These are phyloP conservation scores for Amblyteles armatorius DNA, from an alignment of 2,888 invertebrate genomes.

Conservation along the genomic window DNA sequence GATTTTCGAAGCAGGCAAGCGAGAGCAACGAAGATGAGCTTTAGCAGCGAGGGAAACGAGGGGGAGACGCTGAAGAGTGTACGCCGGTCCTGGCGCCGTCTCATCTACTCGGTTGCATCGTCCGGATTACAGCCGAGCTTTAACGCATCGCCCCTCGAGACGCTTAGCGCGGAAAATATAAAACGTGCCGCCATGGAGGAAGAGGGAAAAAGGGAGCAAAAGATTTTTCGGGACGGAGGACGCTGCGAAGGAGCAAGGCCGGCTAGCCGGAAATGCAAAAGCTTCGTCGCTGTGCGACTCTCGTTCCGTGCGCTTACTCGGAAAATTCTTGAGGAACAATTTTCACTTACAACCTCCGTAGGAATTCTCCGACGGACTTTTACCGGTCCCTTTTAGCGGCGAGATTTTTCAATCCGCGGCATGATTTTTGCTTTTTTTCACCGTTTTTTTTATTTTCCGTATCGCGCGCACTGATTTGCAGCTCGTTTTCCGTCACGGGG, in stretches of 20 bases:
- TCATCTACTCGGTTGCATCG: constrained; percentile 81
- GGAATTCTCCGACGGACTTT: constrained; percentile 34
- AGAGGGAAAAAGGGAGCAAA: neutral
- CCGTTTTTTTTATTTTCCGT: neutral
- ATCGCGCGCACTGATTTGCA: neutral
- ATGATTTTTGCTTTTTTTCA: neutral
- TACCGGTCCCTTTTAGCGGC: constrained; percentile 14
- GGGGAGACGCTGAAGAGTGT: neutral
- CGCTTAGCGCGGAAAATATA: constrained; percentile 76
- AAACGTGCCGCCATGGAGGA: constrained; percentile 68
- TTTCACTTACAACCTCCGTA: constrained; percentile 52
- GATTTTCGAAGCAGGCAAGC: neutral
- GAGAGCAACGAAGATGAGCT: constrained; percentile 28
- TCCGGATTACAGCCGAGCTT: constrained; percentile 78
- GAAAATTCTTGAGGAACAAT: constrained; percentile 58
- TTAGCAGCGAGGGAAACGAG: neutral
- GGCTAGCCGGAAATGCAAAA: constrained; percentile 39
- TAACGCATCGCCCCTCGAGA: constrained; percentile 78
- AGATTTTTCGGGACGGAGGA: constrained; percentile 7
- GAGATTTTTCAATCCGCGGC: constrained; percentile 20
- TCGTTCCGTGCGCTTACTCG: constrained; percentile 17
- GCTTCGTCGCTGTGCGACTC: constrained; percentile 12
- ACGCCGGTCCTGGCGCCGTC: constrained; percentile 67
- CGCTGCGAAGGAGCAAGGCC: constrained; percentile 20
- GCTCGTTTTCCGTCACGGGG: neutral